These are phyloP conservation scores for Sinodicranocentrus sp. DNA, from an alignment of 2,888 invertebrate species.

Conservation along the genomic window DNA sequence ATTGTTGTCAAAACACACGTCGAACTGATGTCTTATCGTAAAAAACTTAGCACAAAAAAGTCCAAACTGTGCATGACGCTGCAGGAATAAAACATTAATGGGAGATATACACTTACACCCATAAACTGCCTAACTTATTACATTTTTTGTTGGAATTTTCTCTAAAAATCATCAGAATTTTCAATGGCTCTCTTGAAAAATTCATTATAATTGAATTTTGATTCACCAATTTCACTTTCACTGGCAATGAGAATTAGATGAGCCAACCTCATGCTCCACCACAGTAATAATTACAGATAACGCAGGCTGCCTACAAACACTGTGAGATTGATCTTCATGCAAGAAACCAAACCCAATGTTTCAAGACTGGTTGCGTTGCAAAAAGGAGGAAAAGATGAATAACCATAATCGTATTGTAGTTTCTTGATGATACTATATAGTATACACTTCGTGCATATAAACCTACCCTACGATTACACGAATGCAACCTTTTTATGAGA, in stretches of 20 bases:
- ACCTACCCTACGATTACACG: no score
- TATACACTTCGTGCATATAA: no score
- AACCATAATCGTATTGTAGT: neutral
- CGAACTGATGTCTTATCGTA: no score
- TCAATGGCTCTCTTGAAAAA: neutral
- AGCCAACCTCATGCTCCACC: constrained; percentile 33
- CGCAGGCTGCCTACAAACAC: neutral
- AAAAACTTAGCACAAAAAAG: no score
- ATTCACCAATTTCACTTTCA: constrained; percentile 54
- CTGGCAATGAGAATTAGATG: constrained; percentile 42
- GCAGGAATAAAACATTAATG: no score
- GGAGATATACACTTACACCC: no score
- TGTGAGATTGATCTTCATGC: neutral
- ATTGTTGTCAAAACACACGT: no score
- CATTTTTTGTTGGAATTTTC: no score
- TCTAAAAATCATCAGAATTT: constrained; percentile 7
- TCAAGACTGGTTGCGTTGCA: constrained; percentile 6
- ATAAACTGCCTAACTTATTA: no score
- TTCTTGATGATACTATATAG: no score
- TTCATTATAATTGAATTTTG: constrained; percentile 2
- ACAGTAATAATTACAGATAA: constrained; percentile 40
- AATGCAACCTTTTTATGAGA: no score
- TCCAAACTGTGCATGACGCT: no score
- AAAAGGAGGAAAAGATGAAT: constrained; percentile 9
- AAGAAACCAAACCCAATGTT: neutral